Conservation (phyloP, 2,888 invertebrate species). For the Brassicogethes aeneus region DNA sequence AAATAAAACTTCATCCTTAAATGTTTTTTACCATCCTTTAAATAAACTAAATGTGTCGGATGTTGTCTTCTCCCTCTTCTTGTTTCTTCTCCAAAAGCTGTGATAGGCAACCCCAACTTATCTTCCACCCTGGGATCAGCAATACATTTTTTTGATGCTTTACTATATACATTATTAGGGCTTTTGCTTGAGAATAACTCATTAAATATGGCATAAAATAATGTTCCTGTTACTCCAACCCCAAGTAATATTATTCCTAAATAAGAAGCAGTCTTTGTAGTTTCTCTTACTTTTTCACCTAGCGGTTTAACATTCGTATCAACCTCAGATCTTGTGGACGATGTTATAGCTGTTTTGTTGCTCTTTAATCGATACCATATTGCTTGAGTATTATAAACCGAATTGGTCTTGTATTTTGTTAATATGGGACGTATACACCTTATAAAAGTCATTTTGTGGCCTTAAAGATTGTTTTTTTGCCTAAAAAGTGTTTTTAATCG, state of each 20-base stretch:
- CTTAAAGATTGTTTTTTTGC: too few species aligned
- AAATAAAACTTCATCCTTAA: slow-evolving; percentile 88
- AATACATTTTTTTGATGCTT: slow-evolving; percentile 66
- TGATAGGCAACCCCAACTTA: slow-evolving; percentile 82
- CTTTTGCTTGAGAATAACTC: slow-evolving; percentile 86
- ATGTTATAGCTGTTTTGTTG: slow-evolving; percentile 8
- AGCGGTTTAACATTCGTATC: slow-evolving; percentile 52
- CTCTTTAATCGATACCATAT: slow-evolving; percentile 15
- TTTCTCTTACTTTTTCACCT: slow-evolving; percentile 77
- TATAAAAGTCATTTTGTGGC: too few species aligned
- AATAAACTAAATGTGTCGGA: slow-evolving; percentile 68
- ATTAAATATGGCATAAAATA: slow-evolving; percentile 75
- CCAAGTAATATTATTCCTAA: slow-evolving; percentile 65
- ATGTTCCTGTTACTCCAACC: slow-evolving; percentile 68
- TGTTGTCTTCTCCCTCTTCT: slow-evolving; percentile 60
- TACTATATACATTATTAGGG: slow-evolving; percentile 74
- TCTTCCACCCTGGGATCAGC: slow-evolving; percentile 69
- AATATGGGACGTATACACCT: too few species aligned
- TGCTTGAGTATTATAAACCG: too few species aligned
- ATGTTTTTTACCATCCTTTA: slow-evolving; percentile 60
- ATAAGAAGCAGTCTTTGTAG: slow-evolving; percentile 82
- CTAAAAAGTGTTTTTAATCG: too few species aligned
- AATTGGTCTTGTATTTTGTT: too few species aligned
- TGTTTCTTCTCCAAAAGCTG: slow-evolving; percentile 81
- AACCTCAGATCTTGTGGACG: slow-evolving; percentile 21